These are phyloP conservation scores for Alligator mississippiensis DNA, from an alignment of 2,113 vertebrate species.

Conservation along the genomic window DNA sequence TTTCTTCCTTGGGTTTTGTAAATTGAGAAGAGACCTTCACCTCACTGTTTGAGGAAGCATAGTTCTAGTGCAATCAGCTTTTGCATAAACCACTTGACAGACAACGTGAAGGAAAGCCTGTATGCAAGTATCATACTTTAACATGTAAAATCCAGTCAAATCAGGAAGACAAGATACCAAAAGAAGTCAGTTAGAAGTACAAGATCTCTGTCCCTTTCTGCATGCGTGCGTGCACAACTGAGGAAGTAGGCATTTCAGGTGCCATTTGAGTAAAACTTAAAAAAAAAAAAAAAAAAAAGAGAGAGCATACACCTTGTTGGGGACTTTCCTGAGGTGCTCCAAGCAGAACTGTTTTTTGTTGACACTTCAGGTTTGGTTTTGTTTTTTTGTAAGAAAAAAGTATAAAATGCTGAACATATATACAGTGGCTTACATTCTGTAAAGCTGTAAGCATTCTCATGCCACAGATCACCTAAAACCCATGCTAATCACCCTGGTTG, in stretches of 20 bases:
- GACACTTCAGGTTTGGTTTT: background rate
- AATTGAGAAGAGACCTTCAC: background rate
- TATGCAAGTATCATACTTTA: too few relatives aligned
- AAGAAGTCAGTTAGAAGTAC: too few relatives aligned
- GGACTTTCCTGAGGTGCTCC: background rate
- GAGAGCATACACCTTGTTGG: background rate
- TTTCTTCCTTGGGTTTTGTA: background rate
- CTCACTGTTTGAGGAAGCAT: background rate
- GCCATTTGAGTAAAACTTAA: too few relatives aligned
- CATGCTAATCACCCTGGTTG: fast-evolving
- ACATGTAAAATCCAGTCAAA: too few relatives aligned
- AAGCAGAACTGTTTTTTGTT: background rate
- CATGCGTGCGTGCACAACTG: too few relatives aligned
- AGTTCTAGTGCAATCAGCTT: too few relatives aligned
- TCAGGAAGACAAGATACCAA: too few relatives aligned
- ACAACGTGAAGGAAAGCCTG: background rate
- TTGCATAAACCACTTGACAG: background rate
- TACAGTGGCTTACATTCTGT: background rate
- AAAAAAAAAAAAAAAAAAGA: background rate
- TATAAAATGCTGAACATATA: background rate
- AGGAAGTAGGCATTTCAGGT: too few relatives aligned
- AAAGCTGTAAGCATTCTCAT: background rate
- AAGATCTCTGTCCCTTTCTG: too few relatives aligned
- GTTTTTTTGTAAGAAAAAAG: too few relatives aligned
- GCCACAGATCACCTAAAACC: background rate